phyloP scores from a whole-genome alignment of 2,888 invertebrate genomes.

The Cryptocephalus primarius region DNA sequence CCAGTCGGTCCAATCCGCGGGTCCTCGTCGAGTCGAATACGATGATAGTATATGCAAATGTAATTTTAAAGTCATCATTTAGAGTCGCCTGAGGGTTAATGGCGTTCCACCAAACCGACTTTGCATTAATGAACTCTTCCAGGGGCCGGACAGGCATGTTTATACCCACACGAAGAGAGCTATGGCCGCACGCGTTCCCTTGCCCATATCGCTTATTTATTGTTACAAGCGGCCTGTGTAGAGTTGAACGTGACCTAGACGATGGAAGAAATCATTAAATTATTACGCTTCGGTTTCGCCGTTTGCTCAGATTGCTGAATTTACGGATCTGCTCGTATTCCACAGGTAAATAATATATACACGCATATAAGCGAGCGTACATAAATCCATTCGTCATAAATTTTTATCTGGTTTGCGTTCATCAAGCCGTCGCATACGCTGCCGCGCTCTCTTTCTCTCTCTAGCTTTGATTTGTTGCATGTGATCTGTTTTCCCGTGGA shows the following conservation, averaged over 20 bases:
- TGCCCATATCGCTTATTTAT: slow-evolving; percentile 39
- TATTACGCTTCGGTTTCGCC: slow-evolving; percentile 26
- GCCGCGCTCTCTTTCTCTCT: neutral
- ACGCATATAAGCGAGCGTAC: too few species aligned
- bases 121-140: slow-evolving; percentile 38
- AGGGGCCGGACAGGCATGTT: slow-evolving; percentile 36
- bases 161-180: slow-evolving; percentile 32
- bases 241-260: slow-evolving; percentile 34
- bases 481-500: neutral
- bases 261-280: slow-evolving; percentile 34
- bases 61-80: slow-evolving; percentile 37
- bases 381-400: slow-evolving; percentile 10
- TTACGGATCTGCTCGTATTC: slow-evolving; percentile 13
- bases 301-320: slow-evolving; percentile 16
- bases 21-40: slow-evolving; percentile 14
- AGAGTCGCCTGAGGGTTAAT: slow-evolving; percentile 33
- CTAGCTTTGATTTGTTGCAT: neutral
- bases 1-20: too few species aligned
- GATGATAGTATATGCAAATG: slow-evolving; percentile 31
- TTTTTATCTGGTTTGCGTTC: slow-evolving; percentile 6
- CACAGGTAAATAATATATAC: slow-evolving; percentile 5
- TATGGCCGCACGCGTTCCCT: slow-evolving; percentile 32
- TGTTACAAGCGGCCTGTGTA: slow-evolving; percentile 31
- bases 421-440: neutral
- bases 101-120: slow-evolving; percentile 35